These are phyloP conservation scores for Cheilosia pagana DNA, from an alignment of 2,888 invertebrate species.

Conservation along the genomic window DNA sequence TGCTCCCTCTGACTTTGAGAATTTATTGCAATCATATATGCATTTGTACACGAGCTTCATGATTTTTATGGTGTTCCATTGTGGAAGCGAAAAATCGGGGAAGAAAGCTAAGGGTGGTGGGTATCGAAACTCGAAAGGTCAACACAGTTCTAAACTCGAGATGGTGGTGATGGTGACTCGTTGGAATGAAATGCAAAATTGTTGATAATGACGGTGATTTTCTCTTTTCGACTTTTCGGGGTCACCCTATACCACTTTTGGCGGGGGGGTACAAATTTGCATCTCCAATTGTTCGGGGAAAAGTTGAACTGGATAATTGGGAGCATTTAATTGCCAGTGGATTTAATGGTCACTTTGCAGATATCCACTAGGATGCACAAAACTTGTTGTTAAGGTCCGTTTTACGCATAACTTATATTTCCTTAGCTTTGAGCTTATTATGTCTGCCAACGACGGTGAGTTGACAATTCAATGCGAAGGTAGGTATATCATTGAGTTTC, in stretches of 20 bases:
- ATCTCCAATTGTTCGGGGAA: conserved; percentile 17
- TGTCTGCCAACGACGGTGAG: too few species aligned
- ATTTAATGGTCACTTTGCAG: too few species aligned
- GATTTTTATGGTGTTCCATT: conserved; percentile 51
- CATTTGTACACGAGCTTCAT: conserved; percentile 68
- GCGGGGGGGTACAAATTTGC: conserved; percentile 26
- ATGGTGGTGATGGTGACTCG: conserved; percentile 14
- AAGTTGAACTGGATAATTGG: conserved; percentile 15
- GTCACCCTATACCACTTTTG: conserved; percentile 15
- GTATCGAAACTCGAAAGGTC: conserved; percentile 48
- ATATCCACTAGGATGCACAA: too few species aligned
- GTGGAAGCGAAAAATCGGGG: too few species aligned
- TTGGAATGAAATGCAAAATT: conserved; percentile 12
- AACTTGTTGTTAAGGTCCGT: too few species aligned
- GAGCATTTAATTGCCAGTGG: not conserved
- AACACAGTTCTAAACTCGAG: conserved; percentile 50
- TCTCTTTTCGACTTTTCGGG: conserved; percentile 43
- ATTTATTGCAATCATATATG: conserved; percentile 64
- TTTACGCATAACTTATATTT: too few species aligned
- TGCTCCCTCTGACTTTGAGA: conserved; percentile 48
- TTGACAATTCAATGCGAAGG: too few species aligned
- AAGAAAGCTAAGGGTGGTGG: too few species aligned
- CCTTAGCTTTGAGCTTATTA: too few species aligned
- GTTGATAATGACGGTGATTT: conserved; percentile 47
- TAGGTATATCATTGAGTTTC: too few species aligned